phyloP scores from a whole-genome alignment of 2,797 vertebrate species.

The Parauchenoglanis punctatus region DNA sequence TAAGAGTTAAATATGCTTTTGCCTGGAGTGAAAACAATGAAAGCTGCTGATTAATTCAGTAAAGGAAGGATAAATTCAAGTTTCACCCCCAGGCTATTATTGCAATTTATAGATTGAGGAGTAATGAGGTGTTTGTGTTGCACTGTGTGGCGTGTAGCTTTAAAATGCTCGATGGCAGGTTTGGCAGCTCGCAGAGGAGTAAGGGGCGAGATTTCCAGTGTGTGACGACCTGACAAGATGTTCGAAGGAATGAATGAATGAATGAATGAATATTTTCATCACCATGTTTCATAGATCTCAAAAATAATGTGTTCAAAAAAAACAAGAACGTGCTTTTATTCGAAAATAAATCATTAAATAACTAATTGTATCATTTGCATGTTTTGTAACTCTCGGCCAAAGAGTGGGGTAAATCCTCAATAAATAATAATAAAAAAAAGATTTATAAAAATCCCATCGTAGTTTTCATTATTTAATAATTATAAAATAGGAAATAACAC shows the following conservation, averaged over 20 bases:
- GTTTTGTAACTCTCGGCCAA: neutral
- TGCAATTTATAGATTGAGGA: slow-evolving; percentile 18
- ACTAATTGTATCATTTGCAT: neutral
- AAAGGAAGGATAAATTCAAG: slow-evolving; percentile 34
- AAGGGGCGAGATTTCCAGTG: neutral
- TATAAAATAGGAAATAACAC: no score
- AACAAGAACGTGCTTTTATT: no score
- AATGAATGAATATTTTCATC: neutral
- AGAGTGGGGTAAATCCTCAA: neutral
- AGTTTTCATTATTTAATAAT: no score
- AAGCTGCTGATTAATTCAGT: slow-evolving; percentile 40
- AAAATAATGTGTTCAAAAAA: no score
- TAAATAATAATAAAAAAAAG: neutral
- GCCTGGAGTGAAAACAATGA: slow-evolving; percentile 39
- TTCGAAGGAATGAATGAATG: neutral
- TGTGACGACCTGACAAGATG: neutral
- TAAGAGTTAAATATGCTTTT: slow-evolving; percentile 43
- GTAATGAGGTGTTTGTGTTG: slow-evolving; percentile 20
- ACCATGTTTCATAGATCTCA: neutral
- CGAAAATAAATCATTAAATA: neutral
- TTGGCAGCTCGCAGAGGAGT: neutral
- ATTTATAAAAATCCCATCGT: no score
- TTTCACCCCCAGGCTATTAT: slow-evolving; percentile 25
- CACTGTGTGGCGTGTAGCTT: neutral
- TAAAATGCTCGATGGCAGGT: no score